Evolutionary conservation across 1,140 invertebrate genomes (phyloP).

Genomic region (Andrena cerasifolii): DNA sequence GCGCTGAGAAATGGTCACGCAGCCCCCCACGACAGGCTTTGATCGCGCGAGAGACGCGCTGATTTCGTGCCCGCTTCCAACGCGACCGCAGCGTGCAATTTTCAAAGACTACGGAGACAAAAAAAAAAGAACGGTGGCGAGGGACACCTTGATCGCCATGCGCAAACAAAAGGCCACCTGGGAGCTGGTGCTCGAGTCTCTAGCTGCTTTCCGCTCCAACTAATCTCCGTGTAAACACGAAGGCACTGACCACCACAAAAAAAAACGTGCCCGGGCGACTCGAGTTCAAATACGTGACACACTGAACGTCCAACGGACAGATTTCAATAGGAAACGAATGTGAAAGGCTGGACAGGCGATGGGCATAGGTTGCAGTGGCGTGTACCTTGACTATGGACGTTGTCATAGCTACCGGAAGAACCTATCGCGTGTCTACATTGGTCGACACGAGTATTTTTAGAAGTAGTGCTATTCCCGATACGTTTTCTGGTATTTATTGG

Average conservation of each 20-base stretch:
- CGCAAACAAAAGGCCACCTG: not conserved
- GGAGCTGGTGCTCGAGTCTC: not conserved
- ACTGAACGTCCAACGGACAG: not conserved
- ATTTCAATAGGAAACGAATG: not conserved
- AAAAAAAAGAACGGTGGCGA: not conserved
- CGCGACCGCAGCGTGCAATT: not conserved
- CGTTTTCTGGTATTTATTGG: not conserved
- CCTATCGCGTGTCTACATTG: not conserved
- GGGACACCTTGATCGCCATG: not conserved
- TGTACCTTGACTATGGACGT: not conserved
- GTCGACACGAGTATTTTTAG: conserved; percentile 15
- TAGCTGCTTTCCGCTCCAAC: not conserved
- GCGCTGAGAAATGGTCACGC: not conserved
- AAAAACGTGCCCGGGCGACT: not conserved
- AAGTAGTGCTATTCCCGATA: conserved; percentile 24
- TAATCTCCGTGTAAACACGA: not conserved
- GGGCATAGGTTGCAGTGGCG: not conserved
- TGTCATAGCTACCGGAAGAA: not conserved
- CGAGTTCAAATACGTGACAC: not conserved
- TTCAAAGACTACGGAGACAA: not conserved
- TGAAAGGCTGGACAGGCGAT: too few species aligned
- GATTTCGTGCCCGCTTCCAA: not conserved
- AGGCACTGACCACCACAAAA: conserved; percentile 1
- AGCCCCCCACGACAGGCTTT: not conserved
- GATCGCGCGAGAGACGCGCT: not conserved